Conservation (phyloP, 2,888 invertebrate genomes). For the Clanis bilineata region DNA sequence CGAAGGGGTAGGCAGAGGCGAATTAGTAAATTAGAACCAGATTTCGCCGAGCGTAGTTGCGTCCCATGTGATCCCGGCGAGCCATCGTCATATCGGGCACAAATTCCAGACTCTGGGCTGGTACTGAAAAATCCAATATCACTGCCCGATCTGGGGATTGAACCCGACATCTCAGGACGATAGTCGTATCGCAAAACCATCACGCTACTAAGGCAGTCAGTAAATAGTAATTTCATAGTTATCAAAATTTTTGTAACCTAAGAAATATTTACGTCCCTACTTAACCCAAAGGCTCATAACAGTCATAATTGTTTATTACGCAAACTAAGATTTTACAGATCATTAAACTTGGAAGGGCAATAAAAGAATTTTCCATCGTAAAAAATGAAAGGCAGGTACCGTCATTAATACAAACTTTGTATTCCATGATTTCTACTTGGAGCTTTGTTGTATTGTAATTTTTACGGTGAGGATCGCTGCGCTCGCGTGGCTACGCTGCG, state of each 20-base stretch:
- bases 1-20: no score
- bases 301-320: constrained; percentile 33
- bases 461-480: constrained; percentile 64
- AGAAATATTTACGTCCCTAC: neutral
- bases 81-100: no score
- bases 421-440: constrained; percentile 71
- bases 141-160: no score
- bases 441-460: constrained; percentile 75
- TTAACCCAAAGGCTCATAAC: neutral
- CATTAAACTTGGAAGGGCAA: constrained; percentile 47
- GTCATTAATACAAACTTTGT: constrained; percentile 71
- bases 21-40: no score
- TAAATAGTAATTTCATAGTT: neutral
- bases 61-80: no score
- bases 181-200: no score
- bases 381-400: constrained; percentile 57
- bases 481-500: constrained; percentile 71
- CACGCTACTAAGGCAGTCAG: no score
- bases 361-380: constrained; percentile 58
- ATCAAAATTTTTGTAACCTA: neutral
- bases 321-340: constrained; percentile 44
- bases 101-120: no score
- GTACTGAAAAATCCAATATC: no score
- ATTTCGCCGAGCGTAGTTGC: no score
- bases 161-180: no score